Evolutionary conservation across 2,113 vertebrate genomes (phyloP).

Genomic region (Dicentrarchus labrax): DNA sequence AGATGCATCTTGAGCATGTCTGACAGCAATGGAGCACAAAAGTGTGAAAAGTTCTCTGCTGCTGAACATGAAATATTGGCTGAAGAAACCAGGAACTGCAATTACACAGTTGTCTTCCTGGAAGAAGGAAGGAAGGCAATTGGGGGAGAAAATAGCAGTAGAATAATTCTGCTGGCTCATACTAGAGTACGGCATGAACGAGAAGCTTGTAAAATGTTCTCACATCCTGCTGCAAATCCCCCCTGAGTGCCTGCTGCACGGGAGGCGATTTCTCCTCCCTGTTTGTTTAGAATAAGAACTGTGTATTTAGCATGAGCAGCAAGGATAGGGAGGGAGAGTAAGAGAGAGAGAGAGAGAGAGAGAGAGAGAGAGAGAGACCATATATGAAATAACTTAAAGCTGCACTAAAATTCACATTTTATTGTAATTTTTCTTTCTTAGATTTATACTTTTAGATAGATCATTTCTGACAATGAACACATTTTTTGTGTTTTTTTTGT

Average conservation of each 20-base stretch:
- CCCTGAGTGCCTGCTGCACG: background rate
- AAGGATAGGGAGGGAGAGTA: too few species aligned
- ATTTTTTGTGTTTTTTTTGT: too few species aligned
- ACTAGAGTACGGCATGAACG: background rate
- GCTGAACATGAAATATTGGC: background rate
- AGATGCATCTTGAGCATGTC: slow-evolving; percentile 4
- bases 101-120: slow-evolving; percentile 1
- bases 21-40: background rate
- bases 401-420: background rate
- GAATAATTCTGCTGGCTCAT: background rate
- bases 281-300: background rate
- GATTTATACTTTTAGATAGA: too few species aligned
- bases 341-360: too few species aligned
- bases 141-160: background rate
- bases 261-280: background rate
- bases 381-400: background rate
- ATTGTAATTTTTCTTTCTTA: too few species aligned
- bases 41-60: background rate
- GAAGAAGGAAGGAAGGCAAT: background rate
- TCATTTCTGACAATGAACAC: background rate
- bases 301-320: background rate
- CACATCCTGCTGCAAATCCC: background rate
- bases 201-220: slow-evolving; percentile 10
- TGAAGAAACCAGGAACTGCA: background rate
- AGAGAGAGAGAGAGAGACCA: too few species aligned